Percentiles rank a stretch among this genome's conserved stretches.
Evolutionary conservation across 1,140 invertebrate genomes (phyloP).

Genomic region (Danaus melanippus): DNA sequence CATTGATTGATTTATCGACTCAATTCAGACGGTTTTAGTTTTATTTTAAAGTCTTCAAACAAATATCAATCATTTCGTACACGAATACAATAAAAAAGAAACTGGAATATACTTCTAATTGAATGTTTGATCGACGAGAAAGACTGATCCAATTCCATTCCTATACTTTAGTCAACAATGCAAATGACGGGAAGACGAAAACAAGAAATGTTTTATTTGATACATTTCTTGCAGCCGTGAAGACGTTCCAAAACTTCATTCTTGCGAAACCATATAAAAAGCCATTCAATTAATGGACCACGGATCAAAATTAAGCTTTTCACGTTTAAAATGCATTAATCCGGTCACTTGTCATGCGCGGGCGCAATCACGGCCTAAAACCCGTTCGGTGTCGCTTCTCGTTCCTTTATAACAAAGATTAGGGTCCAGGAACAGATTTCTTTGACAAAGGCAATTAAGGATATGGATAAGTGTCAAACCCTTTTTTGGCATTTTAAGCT

Average conservation of each 20-base stretch:
- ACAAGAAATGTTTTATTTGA: not conserved
- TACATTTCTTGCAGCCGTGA: constrained; percentile 17
- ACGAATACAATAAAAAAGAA: no score
- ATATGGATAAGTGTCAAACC: constrained; percentile 20
- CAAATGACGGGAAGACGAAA: no score
- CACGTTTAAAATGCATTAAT: constrained; percentile 70
- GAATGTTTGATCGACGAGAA: no score
- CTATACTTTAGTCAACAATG: no score
- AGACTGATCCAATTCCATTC: no score
- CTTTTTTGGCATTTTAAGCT: constrained; percentile 7
- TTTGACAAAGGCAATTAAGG: constrained; percentile 48
- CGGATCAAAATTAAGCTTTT: constrained; percentile 68
- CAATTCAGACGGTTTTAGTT: no score
- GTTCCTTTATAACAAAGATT: constrained; percentile 51
- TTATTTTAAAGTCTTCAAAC: no score
- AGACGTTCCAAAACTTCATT: constrained; percentile 23
- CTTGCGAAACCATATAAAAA: constrained; percentile 43
- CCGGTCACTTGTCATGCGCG: constrained; percentile 65
- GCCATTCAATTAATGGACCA: constrained; percentile 60
- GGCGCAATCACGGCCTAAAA: constrained; percentile 47
- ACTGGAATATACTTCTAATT: no score
- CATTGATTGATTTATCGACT: no score
- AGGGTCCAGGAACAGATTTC: constrained; percentile 36
- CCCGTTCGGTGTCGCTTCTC: constrained; percentile 49
- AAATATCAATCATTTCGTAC: no score